Percentiles rank a stretch among this genome's conserved stretches.
Evolutionary conservation across 2,113 vertebrate genomes (phyloP).

Genomic region (Odocoileus hemionus): DNA sequence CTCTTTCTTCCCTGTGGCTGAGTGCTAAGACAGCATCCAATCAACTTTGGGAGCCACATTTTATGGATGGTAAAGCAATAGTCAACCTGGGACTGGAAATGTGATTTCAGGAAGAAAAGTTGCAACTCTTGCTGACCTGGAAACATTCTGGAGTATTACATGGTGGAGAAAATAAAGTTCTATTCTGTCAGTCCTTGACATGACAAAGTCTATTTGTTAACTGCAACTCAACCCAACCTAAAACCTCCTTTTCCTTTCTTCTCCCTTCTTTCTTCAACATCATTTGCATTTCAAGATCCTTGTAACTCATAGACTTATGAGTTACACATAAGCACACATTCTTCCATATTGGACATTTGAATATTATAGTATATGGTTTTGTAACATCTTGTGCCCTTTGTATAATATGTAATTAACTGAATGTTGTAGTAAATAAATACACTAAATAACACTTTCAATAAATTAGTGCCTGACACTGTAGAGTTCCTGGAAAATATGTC

Average conservation of each 20-base stretch:
- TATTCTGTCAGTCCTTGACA: neutral
- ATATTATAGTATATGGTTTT: neutral
- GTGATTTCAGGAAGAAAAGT: neutral
- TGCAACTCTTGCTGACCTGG: neutral
- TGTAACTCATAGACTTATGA: neutral
- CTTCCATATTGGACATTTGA: neutral
- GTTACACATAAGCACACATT: neutral
- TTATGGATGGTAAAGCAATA: neutral
- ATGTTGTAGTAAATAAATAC: neutral
- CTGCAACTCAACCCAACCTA: neutral
- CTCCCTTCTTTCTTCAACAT: neutral
- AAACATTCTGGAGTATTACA: neutral
- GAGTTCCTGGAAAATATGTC: conserved; percentile 24
- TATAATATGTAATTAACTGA: neutral
- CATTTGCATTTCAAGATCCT: neutral
- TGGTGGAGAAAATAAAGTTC: neutral
- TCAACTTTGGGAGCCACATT: neutral
- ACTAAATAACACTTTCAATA: neutral
- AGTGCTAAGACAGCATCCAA: neutral
- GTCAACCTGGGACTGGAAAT: neutral
- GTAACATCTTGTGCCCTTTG: neutral
- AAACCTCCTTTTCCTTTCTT: neutral
- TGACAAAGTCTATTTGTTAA: neutral
- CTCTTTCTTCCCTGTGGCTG: neutral
- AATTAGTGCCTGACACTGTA: neutral